Evolutionary conservation across 2,113 vertebrate species (phyloP).

Genomic region (Xenopus borealis): DNA sequence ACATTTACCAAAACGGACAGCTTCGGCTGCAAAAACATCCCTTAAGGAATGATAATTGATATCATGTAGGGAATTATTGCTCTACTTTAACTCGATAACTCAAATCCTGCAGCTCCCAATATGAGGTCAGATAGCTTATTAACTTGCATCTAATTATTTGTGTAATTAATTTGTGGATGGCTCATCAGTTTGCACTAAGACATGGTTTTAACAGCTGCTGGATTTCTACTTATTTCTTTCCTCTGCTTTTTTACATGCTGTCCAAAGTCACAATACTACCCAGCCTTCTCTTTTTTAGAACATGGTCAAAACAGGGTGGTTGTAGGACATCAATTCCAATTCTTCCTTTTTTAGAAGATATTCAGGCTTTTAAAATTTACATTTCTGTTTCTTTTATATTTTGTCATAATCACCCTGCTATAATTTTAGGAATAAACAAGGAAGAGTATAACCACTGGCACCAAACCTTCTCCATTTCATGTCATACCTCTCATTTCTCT

Average conservation of each 20-base stretch:
- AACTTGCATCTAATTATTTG: constrained; percentile 53
- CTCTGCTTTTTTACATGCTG: not conserved
- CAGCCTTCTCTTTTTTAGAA: too few species aligned
- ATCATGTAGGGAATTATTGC: constrained; percentile 60
- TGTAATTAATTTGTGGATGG: constrained; percentile 47
- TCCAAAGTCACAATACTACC: too few species aligned
- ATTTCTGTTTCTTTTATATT: too few species aligned
- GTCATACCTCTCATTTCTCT: too few species aligned
- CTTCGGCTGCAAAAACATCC: constrained; percentile 9
- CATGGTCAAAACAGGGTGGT: too few species aligned
- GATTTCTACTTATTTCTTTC: not conserved
- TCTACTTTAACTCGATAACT: constrained; percentile 53
- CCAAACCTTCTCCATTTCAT: too few species aligned
- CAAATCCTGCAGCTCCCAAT: constrained; percentile 56
- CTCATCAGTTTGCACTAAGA: constrained; percentile 36
- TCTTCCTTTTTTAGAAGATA: too few species aligned
- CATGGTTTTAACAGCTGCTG: constrained; percentile 32
- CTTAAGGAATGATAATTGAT: constrained; percentile 50
- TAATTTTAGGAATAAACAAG: too few species aligned
- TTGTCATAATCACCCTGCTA: too few species aligned
- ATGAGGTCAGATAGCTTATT: constrained; percentile 59
- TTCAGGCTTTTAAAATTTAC: too few species aligned
- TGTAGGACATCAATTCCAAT: too few species aligned
- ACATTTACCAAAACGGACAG: constrained; percentile 28
- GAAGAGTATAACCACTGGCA: too few species aligned